phyloP scores from a whole-genome alignment of 2,113 vertebrate genomes.

The Pitta sordida region DNA sequence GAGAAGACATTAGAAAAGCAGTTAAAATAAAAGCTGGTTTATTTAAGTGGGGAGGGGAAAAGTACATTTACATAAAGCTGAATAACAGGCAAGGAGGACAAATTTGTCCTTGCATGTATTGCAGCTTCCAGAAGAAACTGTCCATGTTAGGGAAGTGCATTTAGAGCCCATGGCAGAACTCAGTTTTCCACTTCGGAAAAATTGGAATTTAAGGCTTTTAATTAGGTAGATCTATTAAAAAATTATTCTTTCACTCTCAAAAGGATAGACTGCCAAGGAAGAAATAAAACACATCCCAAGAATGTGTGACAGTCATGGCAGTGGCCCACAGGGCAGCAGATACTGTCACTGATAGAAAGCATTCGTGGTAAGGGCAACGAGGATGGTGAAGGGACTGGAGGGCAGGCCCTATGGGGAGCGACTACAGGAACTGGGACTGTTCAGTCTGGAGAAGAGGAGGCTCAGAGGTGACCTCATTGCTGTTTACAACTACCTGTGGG shows the following conservation, averaged over 20 bases:
- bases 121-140: neutral
- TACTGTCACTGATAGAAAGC: neutral
- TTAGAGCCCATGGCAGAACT: neutral
- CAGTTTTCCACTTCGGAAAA: neutral
- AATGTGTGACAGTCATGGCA: neutral
- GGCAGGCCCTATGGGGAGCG: no score
- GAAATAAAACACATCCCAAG: slow-evolving; percentile 1
- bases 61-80: neutral
- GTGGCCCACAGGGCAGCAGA: neutral
- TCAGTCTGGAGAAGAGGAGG: no score
- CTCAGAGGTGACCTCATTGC: no score
- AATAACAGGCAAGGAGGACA: neutral
- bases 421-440: no score
- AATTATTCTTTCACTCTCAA: neutral
- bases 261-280: neutral
- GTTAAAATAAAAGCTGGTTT: neutral
- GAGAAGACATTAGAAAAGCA: neutral
- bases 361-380: no score
- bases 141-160: neutral
- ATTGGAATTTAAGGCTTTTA: neutral
- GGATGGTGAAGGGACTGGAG: no score
- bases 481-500: no score
- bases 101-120: neutral
- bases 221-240: neutral
- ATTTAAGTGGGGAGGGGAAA: neutral